A percentile compares a stretch with the other conserved stretches of the same genome.
phyloP scores from a whole-genome alignment of 2,113 vertebrate genomes.

The Columba livia region DNA sequence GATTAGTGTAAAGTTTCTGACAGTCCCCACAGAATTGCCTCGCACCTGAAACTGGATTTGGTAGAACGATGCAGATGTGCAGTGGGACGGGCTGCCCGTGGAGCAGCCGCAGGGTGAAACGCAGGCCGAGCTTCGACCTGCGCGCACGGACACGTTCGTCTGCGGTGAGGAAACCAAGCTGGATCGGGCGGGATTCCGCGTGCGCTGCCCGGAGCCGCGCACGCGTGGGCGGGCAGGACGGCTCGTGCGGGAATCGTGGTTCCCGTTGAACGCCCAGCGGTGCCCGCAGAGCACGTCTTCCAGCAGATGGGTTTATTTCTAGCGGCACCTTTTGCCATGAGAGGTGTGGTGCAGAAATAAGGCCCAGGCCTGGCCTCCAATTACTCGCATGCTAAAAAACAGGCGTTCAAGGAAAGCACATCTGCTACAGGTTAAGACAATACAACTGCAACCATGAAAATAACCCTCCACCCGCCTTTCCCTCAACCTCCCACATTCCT shows the following conservation, averaged over 20 bases:
- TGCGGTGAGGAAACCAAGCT: no score
- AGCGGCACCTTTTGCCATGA: background rate
- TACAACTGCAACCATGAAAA: constrained; percentile 1
- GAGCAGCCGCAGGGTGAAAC: background rate
- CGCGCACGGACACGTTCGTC: no score
- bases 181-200: no score
- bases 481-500: constrained; percentile 38
- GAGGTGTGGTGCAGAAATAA: background rate
- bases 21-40: background rate
- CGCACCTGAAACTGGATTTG: background rate
- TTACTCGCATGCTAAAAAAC: background rate
- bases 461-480: background rate
- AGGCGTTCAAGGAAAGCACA: background rate
- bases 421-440: constrained; percentile 55
- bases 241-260: background rate
- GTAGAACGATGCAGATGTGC: background rate
- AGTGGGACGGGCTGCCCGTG: background rate
- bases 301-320: background rate
- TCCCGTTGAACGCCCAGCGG: no score
- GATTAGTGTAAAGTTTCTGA: background rate
- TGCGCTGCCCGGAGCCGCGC: background rate
- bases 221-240: background rate
- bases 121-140: background rate
- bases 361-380: background rate
- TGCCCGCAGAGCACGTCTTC: rapidly evolving